Conservation (phyloP, 2,888 invertebrate species). For the Dasypogon diadema region DNA sequence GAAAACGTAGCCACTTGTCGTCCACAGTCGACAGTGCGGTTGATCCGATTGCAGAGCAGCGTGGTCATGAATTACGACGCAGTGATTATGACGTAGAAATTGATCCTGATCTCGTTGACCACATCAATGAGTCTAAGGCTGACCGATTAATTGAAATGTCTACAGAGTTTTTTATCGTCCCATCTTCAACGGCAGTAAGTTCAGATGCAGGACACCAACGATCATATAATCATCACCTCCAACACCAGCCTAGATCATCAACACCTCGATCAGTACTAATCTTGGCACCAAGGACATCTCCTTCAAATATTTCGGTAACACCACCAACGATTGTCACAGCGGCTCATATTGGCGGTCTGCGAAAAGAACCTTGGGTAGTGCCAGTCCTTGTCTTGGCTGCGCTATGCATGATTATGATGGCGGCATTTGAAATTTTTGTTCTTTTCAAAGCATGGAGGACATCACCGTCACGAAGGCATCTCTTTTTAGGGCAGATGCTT, state of each 20-base stretch:
- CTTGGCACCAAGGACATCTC: constrained; percentile 60
- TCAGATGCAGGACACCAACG: constrained; percentile 28
- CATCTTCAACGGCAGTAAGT: constrained; percentile 69
- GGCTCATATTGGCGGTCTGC: constrained; percentile 68
- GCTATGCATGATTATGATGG: constrained; percentile 85
- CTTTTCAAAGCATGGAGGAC: constrained; percentile 87
- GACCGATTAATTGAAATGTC: constrained; percentile 79
- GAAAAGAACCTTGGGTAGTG: constrained; percentile 90
- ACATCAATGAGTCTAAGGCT: constrained; percentile 64
- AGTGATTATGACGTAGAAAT: constrained; percentile 46
- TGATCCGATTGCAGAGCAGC: constrained; percentile 49
- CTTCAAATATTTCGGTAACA: constrained; percentile 58
- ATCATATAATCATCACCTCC: constrained; percentile 66
- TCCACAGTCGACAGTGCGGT: constrained; percentile 37
- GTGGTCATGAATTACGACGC: constrained; percentile 41
- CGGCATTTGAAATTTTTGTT: constrained; percentile 90
- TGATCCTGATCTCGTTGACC: constrained; percentile 48
- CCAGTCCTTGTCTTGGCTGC: constrained; percentile 88
- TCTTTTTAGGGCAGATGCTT: constrained; percentile 88
- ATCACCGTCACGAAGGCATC: constrained; percentile 85
- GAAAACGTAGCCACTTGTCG: constrained; percentile 37
- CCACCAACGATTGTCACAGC: constrained; percentile 64
- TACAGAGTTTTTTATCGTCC: constrained; percentile 86
- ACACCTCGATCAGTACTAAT: constrained; percentile 62
- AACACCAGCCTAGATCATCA: constrained; percentile 54